Evolutionary conservation across 1,140 invertebrate genomes (phyloP).

Genomic region (Octopus sinensis): DNA sequence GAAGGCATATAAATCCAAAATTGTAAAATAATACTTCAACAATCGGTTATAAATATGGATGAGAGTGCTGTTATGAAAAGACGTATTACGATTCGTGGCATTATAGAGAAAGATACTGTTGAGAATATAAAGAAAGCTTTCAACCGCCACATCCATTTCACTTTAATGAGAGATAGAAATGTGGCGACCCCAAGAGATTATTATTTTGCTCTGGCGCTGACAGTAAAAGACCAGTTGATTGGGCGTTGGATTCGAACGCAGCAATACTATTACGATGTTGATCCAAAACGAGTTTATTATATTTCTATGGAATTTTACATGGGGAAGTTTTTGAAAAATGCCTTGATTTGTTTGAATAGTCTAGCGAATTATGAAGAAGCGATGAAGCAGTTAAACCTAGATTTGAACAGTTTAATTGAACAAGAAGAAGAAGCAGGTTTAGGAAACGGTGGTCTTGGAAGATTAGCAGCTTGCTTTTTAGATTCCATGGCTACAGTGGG

Average conservation of each 20-base stretch:
- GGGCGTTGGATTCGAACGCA: conserved; percentile 97
- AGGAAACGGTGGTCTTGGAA: conserved; percentile 94
- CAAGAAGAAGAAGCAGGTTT: conserved; percentile 96
- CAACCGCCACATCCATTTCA: conserved; percentile 96
- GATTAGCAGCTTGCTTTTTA: conserved; percentile 94
- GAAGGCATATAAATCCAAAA: too few relatives aligned
- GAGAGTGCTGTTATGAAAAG: conserved; percentile 64
- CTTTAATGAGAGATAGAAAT: conserved; percentile 94
- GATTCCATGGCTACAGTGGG: conserved; percentile 97
- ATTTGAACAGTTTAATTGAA: conserved; percentile 94
- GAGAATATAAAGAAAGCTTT: conserved; percentile 92
- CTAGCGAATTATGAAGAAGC: conserved; percentile 93
- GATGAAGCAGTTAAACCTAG: conserved; percentile 77
- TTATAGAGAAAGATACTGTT: conserved; percentile 90
- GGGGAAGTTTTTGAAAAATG: conserved; percentile 93
- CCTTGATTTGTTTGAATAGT: conserved; percentile 97
- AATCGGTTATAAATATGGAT: too few relatives aligned
- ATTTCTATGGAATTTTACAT: conserved; percentile 98
- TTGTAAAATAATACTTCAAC: too few relatives aligned
- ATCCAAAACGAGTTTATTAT: conserved; percentile 96
- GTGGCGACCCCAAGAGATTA: conserved; percentile 91
- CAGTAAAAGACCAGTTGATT: conserved; percentile 92
- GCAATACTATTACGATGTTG: conserved; percentile 95
- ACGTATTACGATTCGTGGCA: conserved; percentile 93
- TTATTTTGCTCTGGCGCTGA: conserved; percentile 91